phyloP scores from a whole-genome alignment of 1,140 invertebrate species.

The Melipona quadrifasciata region DNA sequence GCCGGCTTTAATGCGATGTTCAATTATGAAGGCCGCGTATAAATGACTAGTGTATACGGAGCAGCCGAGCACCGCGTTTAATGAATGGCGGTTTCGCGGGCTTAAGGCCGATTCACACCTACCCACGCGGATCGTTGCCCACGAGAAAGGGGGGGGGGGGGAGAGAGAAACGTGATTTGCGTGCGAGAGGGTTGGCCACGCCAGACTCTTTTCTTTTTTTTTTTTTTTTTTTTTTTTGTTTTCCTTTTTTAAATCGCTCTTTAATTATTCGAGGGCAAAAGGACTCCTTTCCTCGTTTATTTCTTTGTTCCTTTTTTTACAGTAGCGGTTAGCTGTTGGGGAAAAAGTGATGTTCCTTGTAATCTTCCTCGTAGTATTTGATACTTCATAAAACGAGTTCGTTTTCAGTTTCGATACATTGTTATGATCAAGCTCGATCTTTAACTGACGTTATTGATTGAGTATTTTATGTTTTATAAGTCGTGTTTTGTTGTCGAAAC shows the following conservation, averaged over 20 bases:
- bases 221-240: not conserved
- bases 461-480: too few relatives aligned
- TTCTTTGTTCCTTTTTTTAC: not conserved
- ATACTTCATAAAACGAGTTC: too few relatives aligned
- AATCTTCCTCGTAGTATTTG: too few relatives aligned
- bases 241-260: not conserved
- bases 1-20: conserved; percentile 58
- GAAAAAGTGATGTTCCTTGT: not conserved
- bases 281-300: not conserved
- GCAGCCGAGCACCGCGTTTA: conserved; percentile 40
- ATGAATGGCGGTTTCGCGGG: conserved; percentile 64
- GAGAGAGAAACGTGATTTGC: not conserved
- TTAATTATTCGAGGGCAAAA: not conserved
- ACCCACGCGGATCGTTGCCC: conserved; percentile 2
- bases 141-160: too few relatives aligned
- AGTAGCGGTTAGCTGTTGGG: not conserved
- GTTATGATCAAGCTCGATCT: not conserved
- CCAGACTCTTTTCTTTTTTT: not conserved
- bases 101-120: conserved; percentile 49
- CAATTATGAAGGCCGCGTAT: conserved; percentile 59
- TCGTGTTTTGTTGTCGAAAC: too few relatives aligned
- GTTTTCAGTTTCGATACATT: not conserved
- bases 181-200: not conserved
- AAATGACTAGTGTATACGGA: conserved; percentile 51
- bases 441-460: too few relatives aligned